Conservation (phyloP, 2,797 vertebrate genomes). For the Astyanax mexicanus region DNA sequence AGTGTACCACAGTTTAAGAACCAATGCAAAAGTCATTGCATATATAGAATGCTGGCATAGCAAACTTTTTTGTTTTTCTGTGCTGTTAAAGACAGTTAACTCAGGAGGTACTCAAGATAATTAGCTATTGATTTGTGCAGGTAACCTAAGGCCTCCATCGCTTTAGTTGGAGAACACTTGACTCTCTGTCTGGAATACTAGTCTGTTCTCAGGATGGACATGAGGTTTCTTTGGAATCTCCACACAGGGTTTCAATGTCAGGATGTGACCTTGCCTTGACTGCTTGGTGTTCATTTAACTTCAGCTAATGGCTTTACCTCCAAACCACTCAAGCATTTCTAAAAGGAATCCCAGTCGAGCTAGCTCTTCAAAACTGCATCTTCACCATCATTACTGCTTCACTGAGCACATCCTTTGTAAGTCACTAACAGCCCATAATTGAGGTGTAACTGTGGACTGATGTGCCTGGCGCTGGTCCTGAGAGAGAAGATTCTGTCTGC, state of each 20-base stretch:
- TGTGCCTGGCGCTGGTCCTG: neutral
- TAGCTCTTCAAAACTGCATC: conserved; percentile 8
- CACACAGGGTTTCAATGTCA: neutral
- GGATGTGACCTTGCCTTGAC: neutral
- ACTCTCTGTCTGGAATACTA: neutral
- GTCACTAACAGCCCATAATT: conserved; percentile 11
- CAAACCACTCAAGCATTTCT: neutral
- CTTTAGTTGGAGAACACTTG: neutral
- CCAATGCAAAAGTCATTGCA: too few species aligned
- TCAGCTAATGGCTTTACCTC: neutral
- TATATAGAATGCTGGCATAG: too few species aligned
- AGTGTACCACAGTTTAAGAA: too few species aligned
- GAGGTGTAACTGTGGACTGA: conserved; percentile 27
- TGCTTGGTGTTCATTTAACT: conserved; percentile 35
- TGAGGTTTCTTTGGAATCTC: neutral
- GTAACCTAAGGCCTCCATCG: neutral
- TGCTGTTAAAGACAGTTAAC: too few species aligned
- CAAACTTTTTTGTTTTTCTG: too few species aligned
- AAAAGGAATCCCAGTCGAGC: conserved; percentile 9
- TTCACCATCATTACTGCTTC: conserved; percentile 13
- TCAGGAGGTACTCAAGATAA: neutral
- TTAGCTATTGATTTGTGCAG: neutral
- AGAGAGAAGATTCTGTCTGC: neutral
- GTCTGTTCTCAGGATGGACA: neutral
- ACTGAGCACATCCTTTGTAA: conserved; percentile 1